phyloP scores from a whole-genome alignment of 2,888 invertebrate species.

The Sminthurides aquaticus region DNA sequence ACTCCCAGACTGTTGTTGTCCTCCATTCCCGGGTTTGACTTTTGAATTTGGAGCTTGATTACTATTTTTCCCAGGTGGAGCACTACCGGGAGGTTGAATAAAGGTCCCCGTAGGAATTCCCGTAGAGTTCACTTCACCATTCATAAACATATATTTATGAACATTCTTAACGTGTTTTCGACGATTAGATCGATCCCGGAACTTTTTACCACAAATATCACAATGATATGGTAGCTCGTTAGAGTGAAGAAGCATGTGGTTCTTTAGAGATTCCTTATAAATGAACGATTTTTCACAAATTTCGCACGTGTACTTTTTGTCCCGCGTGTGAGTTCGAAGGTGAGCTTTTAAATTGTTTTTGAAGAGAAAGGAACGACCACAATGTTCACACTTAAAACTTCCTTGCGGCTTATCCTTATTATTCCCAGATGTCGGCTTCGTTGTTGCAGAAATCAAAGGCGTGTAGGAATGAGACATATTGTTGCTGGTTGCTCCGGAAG shows the following conservation, averaged over 20 bases:
- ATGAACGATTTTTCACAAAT: constrained; percentile 42
- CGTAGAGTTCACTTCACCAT: constrained; percentile 27
- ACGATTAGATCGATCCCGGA: constrained; percentile 40
- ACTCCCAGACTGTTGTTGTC: no score
- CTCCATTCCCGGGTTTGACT: background rate
- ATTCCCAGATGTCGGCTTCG: background rate
- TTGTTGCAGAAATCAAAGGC: constrained; percentile 17
- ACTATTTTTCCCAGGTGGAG: background rate
- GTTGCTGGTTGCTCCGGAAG: background rate
- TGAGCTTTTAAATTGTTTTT: constrained; percentile 42
- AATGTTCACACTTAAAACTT: constrained; percentile 41
- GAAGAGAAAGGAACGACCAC: constrained; percentile 40
- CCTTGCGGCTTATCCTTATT: constrained; percentile 39
- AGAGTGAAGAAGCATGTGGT: constrained; percentile 42
- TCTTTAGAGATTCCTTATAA: constrained; percentile 42
- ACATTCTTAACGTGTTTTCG: constrained; percentile 43
- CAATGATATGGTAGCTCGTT: constrained; percentile 41
- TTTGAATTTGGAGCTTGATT: constrained; percentile 8
- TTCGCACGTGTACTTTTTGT: constrained; percentile 43
- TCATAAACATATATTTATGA: constrained; percentile 41
- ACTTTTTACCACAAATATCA: constrained; percentile 42
- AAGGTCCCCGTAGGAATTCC: constrained; percentile 2
- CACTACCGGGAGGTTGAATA: background rate
- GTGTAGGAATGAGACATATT: constrained; percentile 13
- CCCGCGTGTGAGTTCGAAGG: constrained; percentile 42